Conservation (phyloP, 2,888 invertebrate genomes). For the Philereme vetulata region DNA sequence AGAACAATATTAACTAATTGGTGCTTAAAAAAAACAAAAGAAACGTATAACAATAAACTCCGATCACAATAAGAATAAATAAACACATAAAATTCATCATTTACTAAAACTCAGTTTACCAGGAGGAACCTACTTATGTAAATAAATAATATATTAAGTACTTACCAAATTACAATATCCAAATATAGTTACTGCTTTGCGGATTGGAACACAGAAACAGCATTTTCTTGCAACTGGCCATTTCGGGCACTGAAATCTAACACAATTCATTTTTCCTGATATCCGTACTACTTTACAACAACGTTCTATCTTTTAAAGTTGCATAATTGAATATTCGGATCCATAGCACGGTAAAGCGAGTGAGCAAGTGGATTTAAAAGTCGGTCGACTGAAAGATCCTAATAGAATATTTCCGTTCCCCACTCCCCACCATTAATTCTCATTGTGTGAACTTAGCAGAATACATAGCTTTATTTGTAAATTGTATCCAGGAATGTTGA, state of each 20-base stretch:
- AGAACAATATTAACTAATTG: no score
- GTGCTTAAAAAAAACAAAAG: no score
- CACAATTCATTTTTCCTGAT: conserved; percentile 47
- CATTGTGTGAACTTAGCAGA: conserved; percentile 21
- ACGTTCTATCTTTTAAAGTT: conserved; percentile 8
- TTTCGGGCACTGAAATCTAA: conserved; percentile 47
- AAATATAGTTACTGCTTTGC: conserved; percentile 63
- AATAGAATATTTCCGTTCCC: conserved; percentile 34
- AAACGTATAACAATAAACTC: no score
- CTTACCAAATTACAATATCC: conserved; percentile 70
- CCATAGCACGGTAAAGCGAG: conserved; percentile 34
- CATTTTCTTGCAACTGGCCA: conserved; percentile 60
- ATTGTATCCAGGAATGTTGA: conserved; percentile 16
- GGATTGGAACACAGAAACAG: conserved; percentile 64
- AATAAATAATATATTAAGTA: conserved; percentile 20
- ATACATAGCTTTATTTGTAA: conserved; percentile 30
- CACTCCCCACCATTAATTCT: conserved; percentile 27
- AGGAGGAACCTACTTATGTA: not conserved
- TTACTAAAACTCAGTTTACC: no score
- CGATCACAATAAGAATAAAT: no score
- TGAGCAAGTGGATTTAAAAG: conserved; percentile 36
- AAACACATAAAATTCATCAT: no score
- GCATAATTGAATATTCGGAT: conserved; percentile 1
- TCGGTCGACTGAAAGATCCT: conserved; percentile 22
- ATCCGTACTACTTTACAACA: conserved; percentile 32